Evolutionary conservation across 2,888 invertebrate genomes (phyloP), one percentile per base, ranked within the genome.

Genomic region (Schizaphis graminum): DNA sequence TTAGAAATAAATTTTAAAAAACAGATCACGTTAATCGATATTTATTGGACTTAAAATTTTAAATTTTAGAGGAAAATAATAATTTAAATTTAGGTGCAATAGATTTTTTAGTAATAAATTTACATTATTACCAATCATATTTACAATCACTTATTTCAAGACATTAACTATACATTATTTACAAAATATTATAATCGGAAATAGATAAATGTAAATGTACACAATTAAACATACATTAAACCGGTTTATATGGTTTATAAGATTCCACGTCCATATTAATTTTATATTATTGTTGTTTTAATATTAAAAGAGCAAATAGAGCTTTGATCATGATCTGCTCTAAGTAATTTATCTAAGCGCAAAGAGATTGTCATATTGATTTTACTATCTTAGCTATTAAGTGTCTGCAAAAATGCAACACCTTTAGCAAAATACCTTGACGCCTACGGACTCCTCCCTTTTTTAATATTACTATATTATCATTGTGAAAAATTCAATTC

Each of bases 401-500:
- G 11, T 77, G 44, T 93, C 84, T 44, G 77, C n/a, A 89, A 85
- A 93, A 93, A 84, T 84, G 47, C 47, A 84, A 89, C 89, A 89
- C 89, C 57, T 93, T 89, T 84, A 10, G 93, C 93, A 47, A 93
- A 85, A 93, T 93, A 89, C 84, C 89, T 84, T 47, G 93, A 89
- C 93, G 57, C 93, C 93, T 84, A 93, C 93, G 2, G 56, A 84
- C 57, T 89, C 35, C 93, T 89, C 89, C 93, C 28, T 84, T 67
- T 92, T 21, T 41, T 44, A 67, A 87, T 93, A 93, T 93, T 89
- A 67, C 56, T n/a, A n/a, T 67, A 84, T 89, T 47, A 93, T 56
- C 93, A 89, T 93, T 93, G 88, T 93, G 13, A 56, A 88, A 93
- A 93, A 93, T 84, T 84, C 89, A 57, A 89, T 89, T 93, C 35